Conservation (phyloP, 2,888 invertebrate genomes). For the Pherbina coryleti region DNA sequence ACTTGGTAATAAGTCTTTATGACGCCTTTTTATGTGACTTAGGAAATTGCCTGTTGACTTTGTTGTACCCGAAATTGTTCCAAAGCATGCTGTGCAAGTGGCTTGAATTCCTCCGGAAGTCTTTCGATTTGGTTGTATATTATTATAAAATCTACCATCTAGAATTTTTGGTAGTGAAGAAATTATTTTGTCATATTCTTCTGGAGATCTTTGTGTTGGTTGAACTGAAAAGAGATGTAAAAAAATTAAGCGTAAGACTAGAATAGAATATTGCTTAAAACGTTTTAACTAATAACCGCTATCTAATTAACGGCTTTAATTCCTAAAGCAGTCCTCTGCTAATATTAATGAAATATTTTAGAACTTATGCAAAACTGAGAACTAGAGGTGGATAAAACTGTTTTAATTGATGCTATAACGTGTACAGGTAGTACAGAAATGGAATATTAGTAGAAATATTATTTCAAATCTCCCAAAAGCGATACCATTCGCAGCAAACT, state of each 20-base stretch:
- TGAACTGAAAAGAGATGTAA: conserved; percentile 28
- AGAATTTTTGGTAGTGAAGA: conserved; percentile 60
- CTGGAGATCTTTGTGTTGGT: conserved; percentile 19
- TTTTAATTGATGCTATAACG: conserved; percentile 16
- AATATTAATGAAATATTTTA: conserved; percentile 39
- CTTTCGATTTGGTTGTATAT: conserved; percentile 63
- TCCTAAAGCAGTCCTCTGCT: too few species aligned
- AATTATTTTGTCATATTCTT: conserved; percentile 10
- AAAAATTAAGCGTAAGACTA: not conserved
- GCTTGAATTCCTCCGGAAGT: conserved; percentile 64
- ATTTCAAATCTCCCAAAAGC: conserved; percentile 52
- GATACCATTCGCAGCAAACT: conserved; percentile 55
- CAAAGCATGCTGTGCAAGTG: conserved; percentile 62
- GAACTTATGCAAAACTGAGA: conserved; percentile 13
- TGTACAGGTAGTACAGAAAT: conserved; percentile 10
- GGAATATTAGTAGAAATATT: conserved; percentile 25
- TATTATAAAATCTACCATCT: conserved; percentile 64
- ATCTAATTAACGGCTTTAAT: too few species aligned
- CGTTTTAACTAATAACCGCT: conserved; percentile 16
- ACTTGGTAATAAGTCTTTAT: conserved; percentile 58
- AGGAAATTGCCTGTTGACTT: conserved; percentile 65
- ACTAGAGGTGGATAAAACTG: not conserved
- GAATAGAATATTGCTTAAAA: not conserved
- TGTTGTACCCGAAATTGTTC: conserved; percentile 63
- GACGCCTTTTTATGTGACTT: conserved; percentile 63